Percentiles rank a stretch among this genome's conserved stretches.
phyloP scores from a whole-genome alignment of 2,888 invertebrate genomes.

The Drosophila multiciliata region DNA sequence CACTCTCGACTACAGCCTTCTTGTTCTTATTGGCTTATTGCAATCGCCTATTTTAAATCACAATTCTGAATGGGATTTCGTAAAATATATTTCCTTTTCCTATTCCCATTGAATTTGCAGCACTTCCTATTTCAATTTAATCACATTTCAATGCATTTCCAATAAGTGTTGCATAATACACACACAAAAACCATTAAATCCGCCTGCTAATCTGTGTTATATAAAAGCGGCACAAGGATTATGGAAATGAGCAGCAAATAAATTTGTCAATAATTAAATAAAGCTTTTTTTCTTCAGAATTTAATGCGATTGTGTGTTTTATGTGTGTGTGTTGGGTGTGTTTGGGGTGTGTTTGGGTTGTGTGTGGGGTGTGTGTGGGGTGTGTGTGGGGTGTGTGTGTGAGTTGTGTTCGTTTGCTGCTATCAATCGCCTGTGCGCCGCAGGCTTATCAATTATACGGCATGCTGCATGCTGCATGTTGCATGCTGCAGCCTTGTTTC shows the following conservation, averaged over 20 bases:
- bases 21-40: background rate
- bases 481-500: constrained; percentile 9
- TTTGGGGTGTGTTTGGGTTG: background rate
- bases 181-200: constrained; percentile 3
- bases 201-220: constrained; percentile 24
- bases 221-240: constrained; percentile 29
- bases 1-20: background rate
- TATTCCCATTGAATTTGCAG: constrained; percentile 27
- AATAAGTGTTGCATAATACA: constrained; percentile 39
- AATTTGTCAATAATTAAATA: constrained; percentile 49
- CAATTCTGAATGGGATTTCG: background rate
- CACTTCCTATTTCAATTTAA: constrained; percentile 28
- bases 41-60: background rate
- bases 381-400: background rate
- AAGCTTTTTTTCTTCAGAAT: constrained; percentile 20
- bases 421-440: constrained; percentile 42
- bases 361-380: constrained; percentile 5
- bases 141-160: constrained; percentile 46
- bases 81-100: background rate
- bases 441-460: constrained; percentile 55
- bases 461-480: constrained; percentile 24
- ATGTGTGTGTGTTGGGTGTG: background rate
- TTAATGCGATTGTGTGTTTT: constrained; percentile 37
- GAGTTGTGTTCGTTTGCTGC: constrained; percentile 9
- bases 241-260: constrained; percentile 23